These are phyloP conservation scores for Cantharis flavilabris DNA, from an alignment of 2,888 invertebrate genomes.

Conservation along the genomic window DNA sequence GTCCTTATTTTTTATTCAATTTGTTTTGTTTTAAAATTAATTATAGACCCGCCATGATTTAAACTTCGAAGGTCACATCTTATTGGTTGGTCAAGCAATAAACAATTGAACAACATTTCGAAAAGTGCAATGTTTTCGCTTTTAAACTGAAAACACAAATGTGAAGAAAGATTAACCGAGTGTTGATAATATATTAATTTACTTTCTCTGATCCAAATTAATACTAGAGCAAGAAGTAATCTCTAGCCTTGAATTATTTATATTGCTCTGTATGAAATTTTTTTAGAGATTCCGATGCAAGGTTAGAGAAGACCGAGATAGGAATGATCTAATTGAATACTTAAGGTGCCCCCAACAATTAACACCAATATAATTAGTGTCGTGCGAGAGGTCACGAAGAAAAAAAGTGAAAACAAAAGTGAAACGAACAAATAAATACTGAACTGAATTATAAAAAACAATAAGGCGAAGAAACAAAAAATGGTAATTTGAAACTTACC, in stretches of 20 bases:
- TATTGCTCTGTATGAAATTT: conserved; percentile 16
- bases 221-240: neutral
- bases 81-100: neutral
- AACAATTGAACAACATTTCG: neutral
- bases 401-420: neutral
- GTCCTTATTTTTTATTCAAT: neutral
- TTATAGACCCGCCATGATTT: neutral
- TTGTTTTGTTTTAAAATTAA: neutral
- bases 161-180: neutral
- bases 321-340: conserved; percentile 17
- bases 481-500: neutral
- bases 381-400: neutral
- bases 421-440: neutral
- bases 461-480: neutral
- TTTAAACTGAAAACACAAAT: neutral
- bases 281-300: conserved; percentile 16
- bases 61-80: neutral
- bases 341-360: neutral
- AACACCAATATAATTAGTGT: neutral
- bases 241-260: conserved; percentile 25
- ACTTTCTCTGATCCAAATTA: conserved; percentile 25
- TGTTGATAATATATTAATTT: neutral
- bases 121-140: neutral
- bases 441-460: neutral
- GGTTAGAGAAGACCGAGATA: conserved; percentile 14